A percentile compares a stretch with the other conserved stretches of the same genome.
Conservation (phyloP, 2,797 vertebrate genomes). For the Hoplostethus mediterraneus region DNA sequence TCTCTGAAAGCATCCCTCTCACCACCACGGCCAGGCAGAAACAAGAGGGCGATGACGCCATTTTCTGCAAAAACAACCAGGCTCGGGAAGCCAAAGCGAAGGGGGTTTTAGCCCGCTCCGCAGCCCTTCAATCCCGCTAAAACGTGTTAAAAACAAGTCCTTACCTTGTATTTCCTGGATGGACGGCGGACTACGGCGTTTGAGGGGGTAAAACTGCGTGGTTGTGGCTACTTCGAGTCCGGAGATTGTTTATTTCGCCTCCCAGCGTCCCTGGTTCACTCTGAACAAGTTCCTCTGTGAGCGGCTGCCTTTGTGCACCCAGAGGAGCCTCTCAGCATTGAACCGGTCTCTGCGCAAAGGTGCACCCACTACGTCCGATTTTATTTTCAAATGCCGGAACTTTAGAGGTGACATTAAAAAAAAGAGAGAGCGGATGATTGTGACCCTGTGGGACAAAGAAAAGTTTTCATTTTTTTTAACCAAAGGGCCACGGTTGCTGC, state of each 20-base stretch:
- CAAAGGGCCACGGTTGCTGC: constrained; percentile 25
- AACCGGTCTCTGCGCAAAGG: constrained; percentile 87
- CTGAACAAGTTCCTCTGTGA: constrained; percentile 84
- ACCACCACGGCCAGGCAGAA: constrained; percentile 83
- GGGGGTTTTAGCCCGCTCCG: constrained; percentile 68
- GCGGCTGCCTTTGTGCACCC: constrained; percentile 89
- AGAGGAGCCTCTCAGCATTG: constrained; percentile 82
- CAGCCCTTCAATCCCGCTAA: constrained; percentile 40
- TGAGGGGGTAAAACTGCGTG: constrained; percentile 48
- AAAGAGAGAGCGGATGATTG: neutral
- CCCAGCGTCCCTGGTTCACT: constrained; percentile 79
- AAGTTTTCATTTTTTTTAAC: constrained; percentile 44
- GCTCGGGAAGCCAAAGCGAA: constrained; percentile 79
- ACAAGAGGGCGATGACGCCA: constrained; percentile 83
- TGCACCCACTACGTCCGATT: constrained; percentile 76
- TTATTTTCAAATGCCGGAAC: constrained; percentile 41
- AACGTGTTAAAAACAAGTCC: constrained; percentile 59
- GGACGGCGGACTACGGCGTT: constrained; percentile 42
- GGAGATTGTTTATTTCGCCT: constrained; percentile 81
- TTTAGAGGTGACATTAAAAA: constrained; percentile 12
- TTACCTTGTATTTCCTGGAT: constrained; percentile 74
- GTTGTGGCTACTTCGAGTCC: constrained; percentile 57
- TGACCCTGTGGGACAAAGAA: constrained; percentile 28
- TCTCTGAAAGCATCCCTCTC: constrained; percentile 81
- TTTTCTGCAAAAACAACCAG: constrained; percentile 87